Evolutionary conservation across 2,113 vertebrate species (phyloP).

Genomic region (Murina feae): DNA sequence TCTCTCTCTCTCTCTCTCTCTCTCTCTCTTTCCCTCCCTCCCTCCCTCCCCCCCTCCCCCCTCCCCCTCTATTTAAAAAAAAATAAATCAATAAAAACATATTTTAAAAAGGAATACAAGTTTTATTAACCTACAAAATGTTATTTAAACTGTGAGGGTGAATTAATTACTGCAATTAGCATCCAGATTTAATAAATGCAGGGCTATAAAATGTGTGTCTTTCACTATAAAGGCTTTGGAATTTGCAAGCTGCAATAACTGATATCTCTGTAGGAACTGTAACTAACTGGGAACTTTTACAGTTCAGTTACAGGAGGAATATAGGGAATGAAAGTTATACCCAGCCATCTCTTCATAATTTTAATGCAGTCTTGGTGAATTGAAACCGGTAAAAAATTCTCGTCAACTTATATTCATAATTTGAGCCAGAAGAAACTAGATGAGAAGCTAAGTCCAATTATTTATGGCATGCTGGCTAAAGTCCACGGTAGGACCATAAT

Average conservation of each 20-base stretch:
- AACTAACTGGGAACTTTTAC: background rate
- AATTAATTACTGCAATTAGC: slow-evolving; percentile 2
- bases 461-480: background rate
- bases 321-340: background rate
- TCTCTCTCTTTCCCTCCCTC: too few species aligned
- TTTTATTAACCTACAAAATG: background rate
- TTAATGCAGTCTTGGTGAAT: background rate
- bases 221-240: background rate
- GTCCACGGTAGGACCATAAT: background rate
- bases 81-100: too few species aligned
- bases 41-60: too few species aligned
- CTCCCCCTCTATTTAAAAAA: too few species aligned
- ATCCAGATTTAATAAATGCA: slow-evolving; percentile 15
- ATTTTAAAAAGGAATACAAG: background rate
- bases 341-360: background rate
- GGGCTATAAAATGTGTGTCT: background rate
- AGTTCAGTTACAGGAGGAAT: background rate
- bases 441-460: background rate
- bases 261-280: background rate
- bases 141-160: background rate
- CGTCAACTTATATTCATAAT: background rate
- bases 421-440: background rate
- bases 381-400: slow-evolving; percentile 14
- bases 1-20: too few species aligned
- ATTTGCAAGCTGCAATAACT: background rate